phyloP scores from a whole-genome alignment of 1,140 invertebrate species.

The Protaetia brevitarsis region DNA sequence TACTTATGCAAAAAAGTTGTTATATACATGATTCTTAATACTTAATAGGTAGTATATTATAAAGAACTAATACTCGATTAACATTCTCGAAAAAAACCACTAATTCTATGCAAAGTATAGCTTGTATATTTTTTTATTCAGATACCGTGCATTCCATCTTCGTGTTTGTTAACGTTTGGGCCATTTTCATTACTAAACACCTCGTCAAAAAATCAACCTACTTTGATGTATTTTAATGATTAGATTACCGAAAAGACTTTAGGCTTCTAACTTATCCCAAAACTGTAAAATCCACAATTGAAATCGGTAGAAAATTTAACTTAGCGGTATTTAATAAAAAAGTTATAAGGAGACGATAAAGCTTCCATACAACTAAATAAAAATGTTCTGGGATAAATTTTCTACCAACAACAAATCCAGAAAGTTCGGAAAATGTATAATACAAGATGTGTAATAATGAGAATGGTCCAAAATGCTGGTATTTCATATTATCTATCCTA shows the following conservation, averaged over 20 bases:
- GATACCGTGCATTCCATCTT: slow-evolving; percentile 26
- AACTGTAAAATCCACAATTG: no score
- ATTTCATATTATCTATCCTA: slow-evolving; percentile 21
- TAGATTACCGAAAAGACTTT: no score
- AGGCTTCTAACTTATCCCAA: no score
- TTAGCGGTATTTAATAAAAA: no score
- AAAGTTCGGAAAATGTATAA: not conserved
- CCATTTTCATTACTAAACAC: slow-evolving; percentile 24
- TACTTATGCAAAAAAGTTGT: slow-evolving; percentile 15
- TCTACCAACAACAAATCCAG: not conserved
- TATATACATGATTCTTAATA: slow-evolving; percentile 10
- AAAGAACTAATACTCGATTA: slow-evolving; percentile 19
- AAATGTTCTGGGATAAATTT: no score
- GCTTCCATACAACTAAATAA: no score
- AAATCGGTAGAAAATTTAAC: no score
- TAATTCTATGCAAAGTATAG: slow-evolving; percentile 89
- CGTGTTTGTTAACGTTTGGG: slow-evolving; percentile 12
- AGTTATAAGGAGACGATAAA: no score
- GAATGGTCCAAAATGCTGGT: slow-evolving; percentile 22
- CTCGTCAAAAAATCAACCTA: no score
- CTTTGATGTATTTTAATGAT: no score
- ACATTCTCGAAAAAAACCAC: slow-evolving; percentile 67
- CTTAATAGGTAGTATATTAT: slow-evolving; percentile 19
- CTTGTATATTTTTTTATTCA: slow-evolving; percentile 58
- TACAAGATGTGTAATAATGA: slow-evolving; percentile 18